Conservation (phyloP, 2,113 vertebrate genomes). For the Eurystomus gularis region DNA sequence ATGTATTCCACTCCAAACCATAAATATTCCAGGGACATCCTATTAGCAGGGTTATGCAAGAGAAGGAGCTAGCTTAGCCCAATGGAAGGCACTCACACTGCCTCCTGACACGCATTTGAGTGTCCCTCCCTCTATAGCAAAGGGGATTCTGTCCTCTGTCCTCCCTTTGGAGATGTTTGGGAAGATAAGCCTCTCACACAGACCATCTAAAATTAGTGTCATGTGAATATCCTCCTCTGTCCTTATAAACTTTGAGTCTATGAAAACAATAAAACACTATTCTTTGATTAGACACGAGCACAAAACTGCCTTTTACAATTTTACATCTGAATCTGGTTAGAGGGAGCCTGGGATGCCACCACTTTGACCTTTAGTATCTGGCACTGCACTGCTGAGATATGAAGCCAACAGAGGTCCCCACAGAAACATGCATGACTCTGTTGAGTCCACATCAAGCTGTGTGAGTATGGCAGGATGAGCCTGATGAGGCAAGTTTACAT, state of each 20-base stretch:
- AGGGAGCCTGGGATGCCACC: not conserved
- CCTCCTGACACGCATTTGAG: not conserved
- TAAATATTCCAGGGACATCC: constrained; percentile 51
- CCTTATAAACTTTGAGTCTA: not conserved
- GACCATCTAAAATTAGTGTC: constrained; percentile 21
- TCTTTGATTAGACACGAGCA: constrained; percentile 29
- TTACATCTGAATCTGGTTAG: constrained; percentile 35
- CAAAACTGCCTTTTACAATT: constrained; percentile 27
- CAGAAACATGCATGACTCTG: not conserved
- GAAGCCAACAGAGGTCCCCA: not conserved
- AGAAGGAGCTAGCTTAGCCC: constrained; percentile 1
- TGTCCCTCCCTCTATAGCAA: not conserved
- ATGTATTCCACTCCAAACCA: constrained; percentile 32
- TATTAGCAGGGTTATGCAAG: constrained; percentile 14
- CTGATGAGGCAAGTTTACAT: not conserved
- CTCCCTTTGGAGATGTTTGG: not conserved
- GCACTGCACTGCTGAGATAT: not conserved
- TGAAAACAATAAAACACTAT: constrained; percentile 48
- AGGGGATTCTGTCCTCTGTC: not conserved
- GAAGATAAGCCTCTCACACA: constrained; percentile 7
- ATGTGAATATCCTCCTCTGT: constrained; percentile 46
- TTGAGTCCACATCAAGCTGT: not conserved
- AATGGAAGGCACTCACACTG: not conserved
- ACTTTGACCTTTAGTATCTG: not conserved
- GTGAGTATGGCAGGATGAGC: not conserved